Evolutionary conservation across 2,113 vertebrate species (phyloP).

Genomic region (Cisticola juncidis): DNA sequence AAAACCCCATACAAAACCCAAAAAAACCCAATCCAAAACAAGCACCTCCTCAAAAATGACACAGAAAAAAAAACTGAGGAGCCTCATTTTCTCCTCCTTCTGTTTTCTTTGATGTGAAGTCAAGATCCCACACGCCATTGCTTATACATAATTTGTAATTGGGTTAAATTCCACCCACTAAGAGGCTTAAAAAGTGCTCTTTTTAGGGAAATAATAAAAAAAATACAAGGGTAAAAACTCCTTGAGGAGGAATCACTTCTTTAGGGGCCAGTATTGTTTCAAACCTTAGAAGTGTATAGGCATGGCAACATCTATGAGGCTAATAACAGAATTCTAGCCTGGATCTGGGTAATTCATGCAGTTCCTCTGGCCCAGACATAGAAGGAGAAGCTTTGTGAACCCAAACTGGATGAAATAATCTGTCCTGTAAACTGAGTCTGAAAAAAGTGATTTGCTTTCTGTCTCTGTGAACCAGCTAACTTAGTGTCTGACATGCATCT

Average conservation of each 20-base stretch:
- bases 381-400: neutral
- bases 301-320: neutral
- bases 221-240: neutral
- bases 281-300: neutral
- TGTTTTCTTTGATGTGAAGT: neutral
- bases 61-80: neutral
- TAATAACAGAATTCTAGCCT: neutral
- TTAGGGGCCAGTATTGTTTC: neutral
- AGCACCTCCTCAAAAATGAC: neutral
- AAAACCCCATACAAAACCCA: neutral
- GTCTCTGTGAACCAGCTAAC: neutral
- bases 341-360: neutral
- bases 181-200: neutral
- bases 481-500: neutral
- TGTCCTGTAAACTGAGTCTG: neutral
- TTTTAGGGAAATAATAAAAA: neutral
- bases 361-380: neutral
- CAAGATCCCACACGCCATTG: neutral
- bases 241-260: neutral
- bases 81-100: rapidly evolving
- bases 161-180: neutral
- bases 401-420: neutral
- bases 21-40: neutral
- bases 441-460: neutral
- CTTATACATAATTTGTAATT: neutral